Evolutionary conservation across 1,140 invertebrate species (phyloP).

Genomic region (Popillia japonica): DNA sequence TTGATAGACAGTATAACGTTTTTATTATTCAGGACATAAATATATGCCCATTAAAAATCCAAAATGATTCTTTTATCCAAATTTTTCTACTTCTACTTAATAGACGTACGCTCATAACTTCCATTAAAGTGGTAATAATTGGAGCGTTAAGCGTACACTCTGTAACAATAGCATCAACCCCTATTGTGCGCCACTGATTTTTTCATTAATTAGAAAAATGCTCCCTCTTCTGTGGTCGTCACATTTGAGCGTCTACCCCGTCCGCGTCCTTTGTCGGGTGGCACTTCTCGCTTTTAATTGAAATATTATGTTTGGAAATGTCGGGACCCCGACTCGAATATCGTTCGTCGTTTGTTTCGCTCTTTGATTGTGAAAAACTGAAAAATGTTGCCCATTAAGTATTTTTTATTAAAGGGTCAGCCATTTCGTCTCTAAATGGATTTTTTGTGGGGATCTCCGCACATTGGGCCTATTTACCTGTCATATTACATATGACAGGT

Average conservation of each 20-base stretch:
- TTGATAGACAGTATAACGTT: no score
- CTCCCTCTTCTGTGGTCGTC: slow-evolving; percentile 11
- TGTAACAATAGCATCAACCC: not conserved
- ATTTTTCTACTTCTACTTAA: not conserved
- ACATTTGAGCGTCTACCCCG: not conserved
- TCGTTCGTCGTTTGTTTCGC: slow-evolving; percentile 22
- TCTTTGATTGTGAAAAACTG: slow-evolving; percentile 11
- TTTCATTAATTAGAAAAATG: slow-evolving; percentile 23
- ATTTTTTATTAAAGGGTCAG: slow-evolving; percentile 11
- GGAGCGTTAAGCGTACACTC: not conserved
- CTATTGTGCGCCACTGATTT: not conserved
- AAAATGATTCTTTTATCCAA: no score
- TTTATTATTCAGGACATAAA: no score
- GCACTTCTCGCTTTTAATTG: slow-evolving; percentile 18
- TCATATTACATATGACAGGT: not conserved
- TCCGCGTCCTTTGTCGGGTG: not conserved
- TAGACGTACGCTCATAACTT: not conserved
- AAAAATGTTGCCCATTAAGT: slow-evolving; percentile 25
- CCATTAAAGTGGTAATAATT: not conserved
- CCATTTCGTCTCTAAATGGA: slow-evolving; percentile 10
- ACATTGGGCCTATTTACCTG: not conserved
- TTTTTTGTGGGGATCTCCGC: not conserved
- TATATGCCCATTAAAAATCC: no score
- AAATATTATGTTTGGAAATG: slow-evolving; percentile 31
- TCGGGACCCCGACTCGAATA: not conserved